Base-by-base conservation (phyloP, 2,888 invertebrate genomes). In the Unio pictorum region DNA sequence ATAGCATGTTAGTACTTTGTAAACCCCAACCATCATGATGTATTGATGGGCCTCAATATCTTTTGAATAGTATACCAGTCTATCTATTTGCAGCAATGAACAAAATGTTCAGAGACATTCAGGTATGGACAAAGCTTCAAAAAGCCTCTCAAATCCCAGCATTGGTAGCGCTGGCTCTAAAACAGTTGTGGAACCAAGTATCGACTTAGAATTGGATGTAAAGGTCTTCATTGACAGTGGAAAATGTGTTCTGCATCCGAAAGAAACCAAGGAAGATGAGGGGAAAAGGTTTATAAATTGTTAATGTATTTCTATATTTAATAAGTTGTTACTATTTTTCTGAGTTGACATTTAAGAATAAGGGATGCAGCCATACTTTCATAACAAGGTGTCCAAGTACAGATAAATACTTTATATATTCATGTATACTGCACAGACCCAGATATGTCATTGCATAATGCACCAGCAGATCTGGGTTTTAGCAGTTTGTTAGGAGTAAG, bases 201-300 rank as follows among this genome's bases (percentile, higher is more conserved):
- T 98, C 68, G 98, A 98, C 90, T 95, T 99, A 87, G 97, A 98
- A 89, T 91, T 99, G 81, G 98, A 98, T 89, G 95, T 99, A 8
- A 97, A 97, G 91, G 97, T 98, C 61, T 93, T 97, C 84, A 96
- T 99, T 74, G 98, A 97, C 90, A 96, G 96, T 84, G 98, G 98
- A 15, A 97, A 98, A 91, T 99, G 98, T 90, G 97, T 97, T 55
- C 92, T 99, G 57, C 98, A 98, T 89, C 98, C 98, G 3, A 81
- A 81, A 72, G 78, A 81, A 30, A 85, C 69, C 75, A 81, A 77
- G 60, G 86, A 87, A 45, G 84, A 84, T 54, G 84, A 85, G 59
- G 68, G 74, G 26, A 83, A 81, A 78, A 83, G 79, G 84, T 84
- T 59, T 55, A 63, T 58, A 56, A 7, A 66, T 57, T 61, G 30